Percentiles rank a stretch among this genome's conserved stretches.
These are phyloP conservation scores for Chauna torquata DNA, from an alignment of 2,113 vertebrate species.

Conservation along the genomic window DNA sequence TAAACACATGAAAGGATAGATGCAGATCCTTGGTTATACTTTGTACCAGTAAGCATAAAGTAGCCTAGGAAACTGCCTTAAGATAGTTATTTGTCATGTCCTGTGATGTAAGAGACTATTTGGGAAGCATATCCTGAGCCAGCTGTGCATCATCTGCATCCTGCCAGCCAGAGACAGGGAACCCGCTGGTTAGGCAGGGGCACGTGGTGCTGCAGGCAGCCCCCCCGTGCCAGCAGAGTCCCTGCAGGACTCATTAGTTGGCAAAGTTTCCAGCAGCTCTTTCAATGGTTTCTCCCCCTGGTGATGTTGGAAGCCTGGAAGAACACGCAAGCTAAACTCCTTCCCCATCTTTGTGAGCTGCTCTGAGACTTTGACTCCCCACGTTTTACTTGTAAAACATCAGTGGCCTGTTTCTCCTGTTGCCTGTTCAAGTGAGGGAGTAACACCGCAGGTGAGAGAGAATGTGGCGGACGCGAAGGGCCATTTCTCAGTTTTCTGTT, in stretches of 20 bases:
- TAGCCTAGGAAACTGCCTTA: not conserved
- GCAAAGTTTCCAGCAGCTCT: not conserved
- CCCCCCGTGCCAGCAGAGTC: not conserved
- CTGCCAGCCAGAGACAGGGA: not conserved
- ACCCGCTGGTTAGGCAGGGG: fast-evolving
- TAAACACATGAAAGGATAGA: not conserved
- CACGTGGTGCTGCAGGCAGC: not conserved
- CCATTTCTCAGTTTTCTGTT: not conserved
- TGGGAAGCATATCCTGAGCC: not conserved
- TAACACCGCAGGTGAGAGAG: not conserved
- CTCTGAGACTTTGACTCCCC: not conserved
- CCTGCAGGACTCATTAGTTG: conserved; percentile 39
- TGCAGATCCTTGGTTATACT: not conserved
- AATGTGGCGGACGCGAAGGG: not conserved
- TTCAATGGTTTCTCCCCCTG: not conserved
- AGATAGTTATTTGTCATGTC: not conserved
- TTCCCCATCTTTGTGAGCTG: not conserved
- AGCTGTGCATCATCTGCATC: conserved; percentile 19
- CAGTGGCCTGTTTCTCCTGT: not conserved
- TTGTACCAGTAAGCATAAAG: not conserved
- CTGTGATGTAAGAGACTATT: not conserved
- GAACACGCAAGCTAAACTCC: not conserved
- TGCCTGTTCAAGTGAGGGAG: not conserved
- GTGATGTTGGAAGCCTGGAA: not conserved
- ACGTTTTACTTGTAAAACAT: not conserved